Evolutionary conservation across 2,797 vertebrate species (phyloP).

Genomic region (Typhlichthys eigenmanni): DNA sequence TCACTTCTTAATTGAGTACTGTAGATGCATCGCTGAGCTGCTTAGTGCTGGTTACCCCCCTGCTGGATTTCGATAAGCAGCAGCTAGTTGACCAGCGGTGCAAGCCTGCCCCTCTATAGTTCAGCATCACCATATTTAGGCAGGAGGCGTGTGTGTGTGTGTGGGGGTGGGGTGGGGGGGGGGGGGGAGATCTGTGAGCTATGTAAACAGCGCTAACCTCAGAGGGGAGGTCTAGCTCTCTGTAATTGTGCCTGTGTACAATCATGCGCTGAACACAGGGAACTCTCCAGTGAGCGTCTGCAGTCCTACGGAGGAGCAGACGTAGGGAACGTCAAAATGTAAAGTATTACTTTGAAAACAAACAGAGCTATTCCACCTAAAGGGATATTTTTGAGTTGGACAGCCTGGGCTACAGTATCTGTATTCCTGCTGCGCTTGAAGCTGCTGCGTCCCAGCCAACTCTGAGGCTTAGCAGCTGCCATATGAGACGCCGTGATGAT

Average conservation of each 20-base stretch:
- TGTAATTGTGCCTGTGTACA: slow-evolving; percentile 64
- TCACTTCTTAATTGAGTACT: slow-evolving; percentile 34
- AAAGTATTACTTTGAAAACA: slow-evolving; percentile 12
- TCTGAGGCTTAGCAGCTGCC: slow-evolving; percentile 12
- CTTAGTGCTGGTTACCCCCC: slow-evolving; percentile 19
- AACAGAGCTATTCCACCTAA: slow-evolving; percentile 1
- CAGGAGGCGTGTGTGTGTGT: slow-evolving; percentile 20
- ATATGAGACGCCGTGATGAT: slow-evolving; percentile 37
- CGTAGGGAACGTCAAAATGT: slow-evolving; percentile 11
- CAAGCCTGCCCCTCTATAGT: slow-evolving; percentile 55
- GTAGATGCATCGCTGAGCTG: slow-evolving; percentile 41
- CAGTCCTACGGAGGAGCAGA: slow-evolving; percentile 17
- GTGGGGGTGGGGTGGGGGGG: slow-evolving; percentile 6
- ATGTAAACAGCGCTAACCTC: slow-evolving; percentile 71
- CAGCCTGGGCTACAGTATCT: slow-evolving; percentile 10
- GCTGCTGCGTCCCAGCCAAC: no score
- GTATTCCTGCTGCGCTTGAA: no score
- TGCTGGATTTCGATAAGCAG: slow-evolving; percentile 28
- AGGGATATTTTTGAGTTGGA: slow-evolving; percentile 41
- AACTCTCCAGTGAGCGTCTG: slow-evolving; percentile 24
- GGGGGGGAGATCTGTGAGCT: slow-evolving; percentile 51
- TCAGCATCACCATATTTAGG: slow-evolving; percentile 76
- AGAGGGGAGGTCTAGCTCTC: slow-evolving; percentile 54
- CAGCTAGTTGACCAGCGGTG: slow-evolving; percentile 29
- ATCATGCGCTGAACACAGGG: slow-evolving; percentile 47